Percentiles rank a stretch among this genome's conserved stretches.
These are phyloP conservation scores for Vultur gryphus DNA, from an alignment of 2,797 vertebrate genomes.

Conservation along the genomic window DNA sequence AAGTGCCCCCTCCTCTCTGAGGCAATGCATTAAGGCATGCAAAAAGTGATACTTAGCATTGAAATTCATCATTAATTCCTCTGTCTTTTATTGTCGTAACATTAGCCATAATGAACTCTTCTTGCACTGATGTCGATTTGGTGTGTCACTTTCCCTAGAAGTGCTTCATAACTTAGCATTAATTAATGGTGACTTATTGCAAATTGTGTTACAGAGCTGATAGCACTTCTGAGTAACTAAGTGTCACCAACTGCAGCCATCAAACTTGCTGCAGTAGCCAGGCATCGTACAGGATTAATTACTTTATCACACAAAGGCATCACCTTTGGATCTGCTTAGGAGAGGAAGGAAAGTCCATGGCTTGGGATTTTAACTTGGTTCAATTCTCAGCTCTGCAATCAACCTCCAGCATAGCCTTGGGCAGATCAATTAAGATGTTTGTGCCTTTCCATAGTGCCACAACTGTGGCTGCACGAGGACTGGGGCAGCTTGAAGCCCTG, in stretches of 20 bases:
- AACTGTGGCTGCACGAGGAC: neutral
- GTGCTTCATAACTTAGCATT: conserved; percentile 67
- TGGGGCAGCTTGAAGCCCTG: neutral
- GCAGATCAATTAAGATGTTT: neutral
- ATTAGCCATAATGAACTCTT: conserved; percentile 72
- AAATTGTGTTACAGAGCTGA: conserved; percentile 72
- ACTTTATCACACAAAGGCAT: neutral
- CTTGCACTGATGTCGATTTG: conserved; percentile 59
- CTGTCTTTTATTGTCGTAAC: conserved; percentile 60
- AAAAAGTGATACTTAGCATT: conserved; percentile 60
- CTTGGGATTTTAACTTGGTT: neutral
- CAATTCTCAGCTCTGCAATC: neutral
- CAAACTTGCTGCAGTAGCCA: neutral
- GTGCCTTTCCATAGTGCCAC: neutral
- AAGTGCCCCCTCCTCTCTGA: neutral
- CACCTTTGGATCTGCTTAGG: neutral
- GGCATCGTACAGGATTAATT: neutral
- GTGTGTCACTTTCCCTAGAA: conserved; percentile 61
- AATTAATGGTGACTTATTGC: conserved; percentile 76
- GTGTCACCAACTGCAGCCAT: conserved; percentile 50
- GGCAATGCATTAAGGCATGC: neutral
- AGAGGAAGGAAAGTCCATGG: neutral
- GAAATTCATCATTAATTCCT: conserved; percentile 70
- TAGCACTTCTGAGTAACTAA: conserved; percentile 64
- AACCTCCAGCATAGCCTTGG: neutral